Evolutionary conservation across 2,113 vertebrate species (phyloP), one percentile per base, ranked within the genome.

Genomic region (Hippolais icterina): DNA sequence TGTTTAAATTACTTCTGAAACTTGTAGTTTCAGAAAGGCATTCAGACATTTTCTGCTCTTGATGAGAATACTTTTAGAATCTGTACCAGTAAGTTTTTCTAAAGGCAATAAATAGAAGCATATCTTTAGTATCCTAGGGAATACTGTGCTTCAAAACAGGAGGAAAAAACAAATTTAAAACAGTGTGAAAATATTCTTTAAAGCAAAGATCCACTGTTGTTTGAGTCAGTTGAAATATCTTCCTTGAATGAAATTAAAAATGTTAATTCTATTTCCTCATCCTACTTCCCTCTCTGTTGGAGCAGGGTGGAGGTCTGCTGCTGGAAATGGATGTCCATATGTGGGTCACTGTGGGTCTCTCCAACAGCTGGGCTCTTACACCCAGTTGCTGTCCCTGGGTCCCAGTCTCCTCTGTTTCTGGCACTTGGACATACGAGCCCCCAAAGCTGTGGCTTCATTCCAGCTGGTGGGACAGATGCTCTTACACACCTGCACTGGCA

Each of bases 1-100:
- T 96, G 87, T 91, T 87, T 90, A 75, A 91, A 94, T 87, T 89
- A 94, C 63, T 91, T 66, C n/a, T 46, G 78, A 90, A 90, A 91
- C 78, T 61, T 90, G n/a, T 74, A 87, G 46, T 74, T 96, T 91
- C 75, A 77, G 82, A 80, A 91, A 85, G 42, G 28, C 64, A 83
- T 90, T 91, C 70, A 90, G 54, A 92, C 16, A 24, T 91, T 94
- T 94, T 93, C 71, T 86, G 4, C 39, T 91, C 52, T 68, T 81
- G 69, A 79, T 91, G 60, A 5, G 16, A 91, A 79, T 78, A 76
- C 49, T 91, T 93, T 77, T 63, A 88, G 75, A 93, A 90, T 63
- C 27, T 53, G 23, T 74, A 85, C 35, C 24, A 74, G 63, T 69
- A 66, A 87, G n/a, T 69, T 94, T 91, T 95, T 85, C 52, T 78